A percentile compares a stretch with the other conserved stretches of the same genome.
These are phyloP conservation scores for Morpho helenor DNA, from an alignment of 2,888 invertebrate genomes.

Conservation along the genomic window DNA sequence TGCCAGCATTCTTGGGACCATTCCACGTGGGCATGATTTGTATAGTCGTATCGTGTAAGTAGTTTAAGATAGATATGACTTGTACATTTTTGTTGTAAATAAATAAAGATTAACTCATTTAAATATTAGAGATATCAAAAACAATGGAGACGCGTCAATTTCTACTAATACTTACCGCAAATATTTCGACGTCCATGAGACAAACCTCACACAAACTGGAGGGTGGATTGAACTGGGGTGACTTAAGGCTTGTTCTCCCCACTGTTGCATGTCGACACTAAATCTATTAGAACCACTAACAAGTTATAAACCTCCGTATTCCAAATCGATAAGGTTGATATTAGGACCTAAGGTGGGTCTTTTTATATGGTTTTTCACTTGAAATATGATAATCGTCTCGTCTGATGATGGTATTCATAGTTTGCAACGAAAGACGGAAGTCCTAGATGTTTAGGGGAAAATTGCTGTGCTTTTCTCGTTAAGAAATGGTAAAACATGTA, in stretches of 20 bases:
- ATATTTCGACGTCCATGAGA: constrained; percentile 59
- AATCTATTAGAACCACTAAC: constrained; percentile 27
- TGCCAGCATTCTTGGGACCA: too few relatives aligned
- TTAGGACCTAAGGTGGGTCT: constrained; percentile 8
- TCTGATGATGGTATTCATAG: constrained; percentile 74
- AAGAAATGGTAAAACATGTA: constrained; percentile 17
- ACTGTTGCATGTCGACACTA: constrained; percentile 43
- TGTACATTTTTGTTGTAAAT: too few relatives aligned
- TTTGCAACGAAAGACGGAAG: constrained; percentile 56
- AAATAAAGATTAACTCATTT: too few relatives aligned
- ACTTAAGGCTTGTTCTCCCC: constrained; percentile 62
- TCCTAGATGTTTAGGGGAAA: constrained; percentile 52
- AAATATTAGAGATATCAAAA: not conserved
- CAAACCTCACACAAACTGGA: constrained; percentile 56
- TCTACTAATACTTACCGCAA: constrained; percentile 63
- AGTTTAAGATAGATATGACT: too few relatives aligned
- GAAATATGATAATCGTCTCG: constrained; percentile 73
- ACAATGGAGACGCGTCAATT: constrained; percentile 33
- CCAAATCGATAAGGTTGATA: constrained; percentile 12
- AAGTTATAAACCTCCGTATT: constrained; percentile 21
- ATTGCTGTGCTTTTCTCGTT: constrained; percentile 53
- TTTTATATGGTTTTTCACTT: constrained; percentile 31
- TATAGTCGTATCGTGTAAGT: too few relatives aligned
- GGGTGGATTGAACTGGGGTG: constrained; percentile 52
- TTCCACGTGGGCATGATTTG: too few relatives aligned